Evolutionary conservation across 2,113 vertebrate species (phyloP), one percentile per base, ranked within the genome.

Genomic region (Otolemur garnettii): DNA sequence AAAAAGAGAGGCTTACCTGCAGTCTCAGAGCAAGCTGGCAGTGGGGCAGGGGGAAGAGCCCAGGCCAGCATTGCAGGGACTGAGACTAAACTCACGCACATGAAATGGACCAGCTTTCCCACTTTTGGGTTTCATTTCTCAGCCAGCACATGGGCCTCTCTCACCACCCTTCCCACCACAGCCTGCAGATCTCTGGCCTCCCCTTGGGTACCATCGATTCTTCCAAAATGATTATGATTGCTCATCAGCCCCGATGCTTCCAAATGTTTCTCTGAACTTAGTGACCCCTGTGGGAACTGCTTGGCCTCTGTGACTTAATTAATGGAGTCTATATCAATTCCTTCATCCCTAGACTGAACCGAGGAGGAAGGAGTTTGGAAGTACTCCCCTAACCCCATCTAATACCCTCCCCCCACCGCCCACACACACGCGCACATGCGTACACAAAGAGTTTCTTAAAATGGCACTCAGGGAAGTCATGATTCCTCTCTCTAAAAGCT

Each of bases 131-230:
- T 7, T 50, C 45, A 50, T 79, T 33, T 35, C 89, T 78, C 60
- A 35, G 5, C 28, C 75, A 13, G 28, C 17, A 33, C 24, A 0
- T 14, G 82, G 68, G 30, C 77, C 88, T 59, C 10, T 57, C 35
- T 4, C 42, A 10, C 22, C 35, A 11, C 33, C 75, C 42, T 8
- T 15, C 24, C 69, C 22, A 28, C 14, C 2, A 21, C 72, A 5
- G 18, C 30, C 86, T 62, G 5, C 21, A 57, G 42, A 8, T 24
- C 55, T 71, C 79, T 45, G 55, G 74, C 68, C 57, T 59, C 38
- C 92, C 79, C 38, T n/a, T 53, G 26, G 55, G 74, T 11, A 72
- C 82, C 91, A 88, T 82, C 87, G 42, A 69, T 86, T 95, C 95
- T 90, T 92, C 77, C 86, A 53, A 68, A 92, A 75, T 24, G 68